Base-by-base conservation (phyloP, 1,140 invertebrate species). In the Dendrolimus kikuchii region DNA sequence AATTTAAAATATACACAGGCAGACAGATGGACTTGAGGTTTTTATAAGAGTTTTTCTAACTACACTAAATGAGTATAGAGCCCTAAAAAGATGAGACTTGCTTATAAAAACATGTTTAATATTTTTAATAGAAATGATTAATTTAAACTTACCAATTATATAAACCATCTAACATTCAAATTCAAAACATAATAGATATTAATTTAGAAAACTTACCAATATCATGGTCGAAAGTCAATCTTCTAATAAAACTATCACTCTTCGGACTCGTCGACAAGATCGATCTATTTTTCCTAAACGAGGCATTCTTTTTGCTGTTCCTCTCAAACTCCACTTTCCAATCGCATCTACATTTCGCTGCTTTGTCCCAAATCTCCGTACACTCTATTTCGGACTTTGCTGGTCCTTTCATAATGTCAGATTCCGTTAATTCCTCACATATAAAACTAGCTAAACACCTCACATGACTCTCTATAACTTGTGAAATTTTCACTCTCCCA, bases 361-460 rank as follows among this genome's bases (percentile, higher is more conserved):
- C 80, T 6, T 66, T 73, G 7, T 68, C 60, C 91, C 91, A 92
- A 41, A 89, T 77, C 49, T 86, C 80, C 0, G 81, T 68, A 55
- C 89, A 92, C 9, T 89, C 81, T 2, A 75, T 76, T 51, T 92
- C 90, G 2, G 88, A 88, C 36, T 83, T 81, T 0, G 87, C 74
- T 1, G 82, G 78, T 5, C 71, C 79, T 54, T 78, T 75, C 0
- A 51, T 63, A 2, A 38, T 43, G 6, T 77, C 72, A 0, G 38
- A 47, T 38, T 87, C 78, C 0, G 77, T 71, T 38, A 88, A 55
- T 42, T 83, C 83, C 39, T 86, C 77, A 39, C 79, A 76, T 38
- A 88, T 82, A 62, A 84, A 87, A 62, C 77, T 81, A 42, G 85
- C 68, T 45, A 88, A 55, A 55, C 87, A 88, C 49, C 76, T 73